Base-by-base conservation (phyloP, 2,888 invertebrate genomes). In the Eilema caniola region DNA sequence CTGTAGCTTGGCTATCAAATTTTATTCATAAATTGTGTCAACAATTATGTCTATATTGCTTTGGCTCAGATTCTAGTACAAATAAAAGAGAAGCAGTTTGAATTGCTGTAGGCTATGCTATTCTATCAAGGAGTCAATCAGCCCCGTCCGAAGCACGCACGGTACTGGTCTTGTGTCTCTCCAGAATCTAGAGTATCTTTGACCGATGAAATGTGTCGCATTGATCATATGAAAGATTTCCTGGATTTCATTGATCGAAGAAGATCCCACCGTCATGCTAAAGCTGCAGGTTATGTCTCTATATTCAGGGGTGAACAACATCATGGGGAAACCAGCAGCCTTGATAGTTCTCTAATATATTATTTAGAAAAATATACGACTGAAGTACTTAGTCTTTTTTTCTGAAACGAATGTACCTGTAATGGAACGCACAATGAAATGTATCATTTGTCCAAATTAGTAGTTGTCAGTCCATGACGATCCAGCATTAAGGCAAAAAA, bases 391-490 rank as follows among this genome's bases (percentile, higher is more conserved):
- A 53, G 20, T 53, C 20, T 53, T 53, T 53, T n/a, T 53, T 53
- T 53, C 53, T n/a, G 53, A n/a, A 53, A n/a, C 53, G 53, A n/a
- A 0, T n/a, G n/a, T n/a, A 10, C 53, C 53, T 53, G 53, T 53
- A 53, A 53, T 53, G 53, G 7, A 53, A 53, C n/a, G 53, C n/a
- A n/a, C 53, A 53, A 53, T 53, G 53, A 53, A 53, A 53, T 53
- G 53, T n/a, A 47, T 53, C 8, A 53, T n/a, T 47, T 47, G 20
- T 47, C 47, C 53, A 53, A 53, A n/a, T 53, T 53, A 53, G n/a
- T n/a, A 53, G 53, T 53, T 53, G 53, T 53, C 53, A 53, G 53
- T 53, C n/a, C 53, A 53, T 53, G 53, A 53, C 53, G 53, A 53
- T 53, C 53, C 53, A n/a, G n/a, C n/a, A 53, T 53, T 53, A n/a